Percentiles rank a stretch among this genome's conserved stretches.
Conservation (phyloP, 1,140 invertebrate species). For the Choristoneura fumiferana region DNA sequence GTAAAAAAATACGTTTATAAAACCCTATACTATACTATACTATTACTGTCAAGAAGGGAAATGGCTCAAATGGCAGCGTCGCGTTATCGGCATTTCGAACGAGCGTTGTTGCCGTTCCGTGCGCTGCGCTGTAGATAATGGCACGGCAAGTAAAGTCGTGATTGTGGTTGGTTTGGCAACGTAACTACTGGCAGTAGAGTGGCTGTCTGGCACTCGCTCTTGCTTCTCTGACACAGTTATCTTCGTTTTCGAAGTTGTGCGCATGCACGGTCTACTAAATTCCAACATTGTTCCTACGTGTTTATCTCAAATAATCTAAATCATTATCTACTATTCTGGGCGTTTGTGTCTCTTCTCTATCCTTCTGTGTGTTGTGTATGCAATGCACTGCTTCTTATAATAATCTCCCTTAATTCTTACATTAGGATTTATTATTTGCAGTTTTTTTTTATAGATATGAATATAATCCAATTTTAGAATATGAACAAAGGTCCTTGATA, state of each 20-base stretch:
- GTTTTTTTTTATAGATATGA: too few species aligned
- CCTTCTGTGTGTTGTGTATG: not conserved
- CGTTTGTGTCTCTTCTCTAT: not conserved
- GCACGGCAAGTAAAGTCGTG: not conserved
- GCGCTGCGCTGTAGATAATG: conserved; percentile 9
- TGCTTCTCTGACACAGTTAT: too few species aligned
- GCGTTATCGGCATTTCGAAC: conserved; percentile 16
- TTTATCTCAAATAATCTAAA: not conserved
- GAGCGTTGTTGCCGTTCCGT: conserved; percentile 12
- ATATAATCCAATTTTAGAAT: too few species aligned
- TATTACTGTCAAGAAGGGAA: not conserved
- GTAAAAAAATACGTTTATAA: too few species aligned
- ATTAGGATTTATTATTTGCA: too few species aligned
- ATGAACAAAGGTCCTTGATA: too few species aligned
- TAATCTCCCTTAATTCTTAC: too few species aligned
- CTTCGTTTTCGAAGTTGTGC: too few species aligned
- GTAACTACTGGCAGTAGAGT: not conserved
- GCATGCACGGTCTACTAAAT: too few species aligned
- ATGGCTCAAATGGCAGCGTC: conserved; percentile 9
- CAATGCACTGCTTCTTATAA: too few species aligned
- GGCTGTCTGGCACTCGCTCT: conserved; percentile 1
- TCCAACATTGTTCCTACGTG: not conserved
- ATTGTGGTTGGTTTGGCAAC: not conserved
- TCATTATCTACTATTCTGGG: conserved; percentile 4
- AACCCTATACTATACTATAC: too few species aligned